A percentile compares a stretch with the other conserved stretches of the same genome.
Evolutionary conservation across 1,140 invertebrate genomes (phyloP).

Genomic region (Drosophila bocki): DNA sequence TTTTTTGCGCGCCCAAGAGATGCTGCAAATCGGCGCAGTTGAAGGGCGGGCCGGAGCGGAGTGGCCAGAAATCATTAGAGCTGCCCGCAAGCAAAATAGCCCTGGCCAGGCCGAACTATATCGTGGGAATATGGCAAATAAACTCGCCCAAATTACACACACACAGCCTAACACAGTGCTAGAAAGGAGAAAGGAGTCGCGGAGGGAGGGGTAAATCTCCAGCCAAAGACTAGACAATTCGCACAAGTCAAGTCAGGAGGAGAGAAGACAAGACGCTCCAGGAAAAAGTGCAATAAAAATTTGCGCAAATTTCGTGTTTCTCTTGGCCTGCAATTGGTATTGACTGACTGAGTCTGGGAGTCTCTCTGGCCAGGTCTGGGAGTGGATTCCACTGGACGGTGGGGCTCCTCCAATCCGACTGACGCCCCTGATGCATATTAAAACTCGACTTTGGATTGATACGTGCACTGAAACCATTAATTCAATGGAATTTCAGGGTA

Average conservation of each 20-base stretch:
- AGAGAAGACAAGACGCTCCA: slow-evolving; percentile 63
- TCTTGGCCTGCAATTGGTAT: slow-evolving; percentile 81
- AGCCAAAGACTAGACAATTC: slow-evolving; percentile 60
- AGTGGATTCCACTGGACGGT: slow-evolving; percentile 20
- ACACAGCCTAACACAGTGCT: slow-evolving; percentile 16
- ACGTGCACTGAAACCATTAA: slow-evolving; percentile 24
- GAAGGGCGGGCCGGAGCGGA: slow-evolving; percentile 30
- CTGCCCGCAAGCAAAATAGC: slow-evolving; percentile 69
- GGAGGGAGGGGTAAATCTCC: slow-evolving; percentile 17
- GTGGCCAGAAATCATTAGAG: slow-evolving; percentile 75
- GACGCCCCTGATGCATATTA: slow-evolving; percentile 78
- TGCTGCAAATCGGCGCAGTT: slow-evolving; percentile 20
- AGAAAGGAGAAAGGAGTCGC: slow-evolving; percentile 19
- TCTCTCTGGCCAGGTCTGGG: slow-evolving; percentile 25
- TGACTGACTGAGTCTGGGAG: slow-evolving; percentile 51
- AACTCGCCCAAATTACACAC: slow-evolving; percentile 78
- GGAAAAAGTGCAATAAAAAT: slow-evolving; percentile 83
- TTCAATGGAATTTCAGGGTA: rapidly evolving
- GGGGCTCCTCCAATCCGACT: slow-evolving; percentile 44
- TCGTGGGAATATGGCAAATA: slow-evolving; percentile 83
- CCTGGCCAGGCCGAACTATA: slow-evolving; percentile 63
- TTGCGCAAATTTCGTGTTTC: slow-evolving; percentile 83
- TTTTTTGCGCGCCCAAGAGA: slow-evolving; percentile 56
- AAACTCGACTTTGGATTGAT: slow-evolving; percentile 71
- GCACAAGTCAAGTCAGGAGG: slow-evolving; percentile 37